A percentile compares a stretch with the other conserved stretches of the same genome.
Evolutionary conservation across 2,888 invertebrate genomes (phyloP).

Genomic region (Lasioglossum villosulum): DNA sequence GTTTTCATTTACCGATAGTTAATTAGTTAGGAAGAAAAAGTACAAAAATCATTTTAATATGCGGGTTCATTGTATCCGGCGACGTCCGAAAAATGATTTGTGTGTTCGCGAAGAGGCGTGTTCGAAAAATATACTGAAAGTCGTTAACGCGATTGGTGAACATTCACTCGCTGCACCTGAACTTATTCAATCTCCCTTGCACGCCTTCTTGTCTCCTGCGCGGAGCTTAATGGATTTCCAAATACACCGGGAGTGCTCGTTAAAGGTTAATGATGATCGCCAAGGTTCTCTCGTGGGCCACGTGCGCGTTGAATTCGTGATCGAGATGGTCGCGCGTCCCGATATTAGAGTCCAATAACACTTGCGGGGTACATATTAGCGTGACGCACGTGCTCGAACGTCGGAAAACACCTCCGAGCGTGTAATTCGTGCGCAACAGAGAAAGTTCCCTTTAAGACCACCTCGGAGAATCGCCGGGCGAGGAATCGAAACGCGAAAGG

Average conservation of each 20-base stretch:
- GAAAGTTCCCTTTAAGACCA: conserved; percentile 63
- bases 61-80: background rate
- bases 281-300: background rate
- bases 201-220: conserved; percentile 10
- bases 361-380: conserved; percentile 32
- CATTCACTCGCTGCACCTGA: conserved; percentile 19
- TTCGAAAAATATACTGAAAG: background rate
- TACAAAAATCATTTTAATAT: background rate
- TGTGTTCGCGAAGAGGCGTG: background rate
- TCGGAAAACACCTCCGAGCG: conserved; percentile 67
- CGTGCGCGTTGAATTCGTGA: conserved; percentile 30
- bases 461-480: conserved; percentile 40
- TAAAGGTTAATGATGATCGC: conserved; percentile 48
- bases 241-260: conserved; percentile 46
- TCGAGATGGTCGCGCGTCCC: background rate
- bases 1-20: too few species aligned
- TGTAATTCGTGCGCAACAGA: conserved; percentile 66
- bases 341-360: conserved; percentile 24
- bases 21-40: background rate
- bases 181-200: conserved; percentile 26
- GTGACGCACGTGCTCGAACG: conserved; percentile 62
- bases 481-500: conserved; percentile 57
- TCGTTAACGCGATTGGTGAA: conserved; percentile 6
- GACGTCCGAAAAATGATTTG: background rate
- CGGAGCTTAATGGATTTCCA: conserved; percentile 52